phyloP scores from a whole-genome alignment of 1,140 invertebrate species.

The Dinoponera quadriceps region DNA sequence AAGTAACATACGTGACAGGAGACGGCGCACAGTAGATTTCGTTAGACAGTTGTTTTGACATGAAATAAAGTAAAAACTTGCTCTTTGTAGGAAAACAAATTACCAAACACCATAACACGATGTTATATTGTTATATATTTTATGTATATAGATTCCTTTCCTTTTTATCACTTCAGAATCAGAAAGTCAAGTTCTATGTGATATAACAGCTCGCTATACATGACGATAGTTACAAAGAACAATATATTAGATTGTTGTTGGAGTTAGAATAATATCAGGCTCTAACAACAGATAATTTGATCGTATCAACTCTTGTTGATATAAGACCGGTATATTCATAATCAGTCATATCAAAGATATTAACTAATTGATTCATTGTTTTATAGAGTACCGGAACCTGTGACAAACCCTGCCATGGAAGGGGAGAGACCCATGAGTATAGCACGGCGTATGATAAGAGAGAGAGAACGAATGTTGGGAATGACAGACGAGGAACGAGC shows the following conservation, averaged over 20 bases:
- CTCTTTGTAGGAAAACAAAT: neutral
- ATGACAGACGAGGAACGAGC: constrained; percentile 94
- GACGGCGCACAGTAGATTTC: neutral
- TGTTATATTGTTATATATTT: neutral
- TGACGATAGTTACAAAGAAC: no score
- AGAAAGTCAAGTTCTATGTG: neutral
- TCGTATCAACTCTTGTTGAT: neutral
- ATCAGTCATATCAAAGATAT: neutral
- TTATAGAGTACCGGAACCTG: constrained; percentile 1
- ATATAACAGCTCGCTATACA: no score
- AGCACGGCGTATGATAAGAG: constrained; percentile 89
- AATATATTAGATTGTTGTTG: no score
- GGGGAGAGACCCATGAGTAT: constrained; percentile 91
- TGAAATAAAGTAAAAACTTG: neutral
- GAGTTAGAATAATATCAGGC: no score
- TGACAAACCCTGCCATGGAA: constrained; percentile 39
- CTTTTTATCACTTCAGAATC: neutral
- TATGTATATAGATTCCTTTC: neutral
- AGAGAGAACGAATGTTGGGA: constrained; percentile 92
- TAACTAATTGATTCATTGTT: neutral
- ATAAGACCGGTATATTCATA: neutral
- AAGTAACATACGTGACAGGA: neutral
- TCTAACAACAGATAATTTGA: no score
- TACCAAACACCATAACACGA: neutral
- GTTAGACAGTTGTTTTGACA: neutral